These are phyloP conservation scores for Phenacoccus solenopsis DNA, from an alignment of 1,140 invertebrate genomes.

Conservation along the genomic window DNA sequence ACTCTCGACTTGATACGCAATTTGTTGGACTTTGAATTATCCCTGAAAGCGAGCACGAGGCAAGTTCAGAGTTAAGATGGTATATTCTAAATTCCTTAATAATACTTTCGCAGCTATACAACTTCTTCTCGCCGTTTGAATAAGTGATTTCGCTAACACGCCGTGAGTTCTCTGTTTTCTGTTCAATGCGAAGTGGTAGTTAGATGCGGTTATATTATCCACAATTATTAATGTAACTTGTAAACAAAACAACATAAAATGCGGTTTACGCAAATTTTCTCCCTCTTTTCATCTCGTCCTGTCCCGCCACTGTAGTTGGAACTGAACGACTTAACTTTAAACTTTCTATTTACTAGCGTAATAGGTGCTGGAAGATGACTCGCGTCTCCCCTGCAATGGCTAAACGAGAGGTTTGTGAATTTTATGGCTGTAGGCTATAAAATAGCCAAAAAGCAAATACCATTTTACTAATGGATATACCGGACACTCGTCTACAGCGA, in stretches of 20 bases:
- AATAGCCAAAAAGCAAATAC: too few relatives aligned
- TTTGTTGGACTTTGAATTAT: too few relatives aligned
- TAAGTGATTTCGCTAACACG: not conserved
- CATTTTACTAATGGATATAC: too few relatives aligned
- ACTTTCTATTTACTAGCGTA: not conserved
- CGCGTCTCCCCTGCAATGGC: too few relatives aligned
- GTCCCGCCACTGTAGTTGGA: not conserved
- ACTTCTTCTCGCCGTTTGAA: not conserved
- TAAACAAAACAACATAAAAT: conserved; percentile 3
- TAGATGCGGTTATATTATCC: conserved; percentile 1
- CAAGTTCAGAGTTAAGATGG: too few relatives aligned
- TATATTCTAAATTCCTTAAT: not conserved
- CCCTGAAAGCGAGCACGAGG: too few relatives aligned
- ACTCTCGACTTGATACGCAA: too few relatives aligned
- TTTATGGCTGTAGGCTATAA: too few relatives aligned
- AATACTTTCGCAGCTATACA: not conserved
- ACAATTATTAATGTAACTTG: conserved; percentile 3
- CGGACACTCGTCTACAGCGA: too few relatives aligned
- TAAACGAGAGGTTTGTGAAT: too few relatives aligned
- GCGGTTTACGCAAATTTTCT: not conserved
- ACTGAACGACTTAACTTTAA: not conserved
- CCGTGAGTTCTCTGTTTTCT: not conserved
- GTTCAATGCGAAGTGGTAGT: not conserved
- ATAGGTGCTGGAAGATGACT: not conserved
- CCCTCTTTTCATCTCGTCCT: not conserved